Percentiles rank a stretch among this genome's conserved stretches.
phyloP scores from a whole-genome alignment of 2,113 vertebrate species.

The human region GRCh38 chr1:181664501-181665000 shows the following conservation, averaged over 20 bases:
- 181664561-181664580: background rate
- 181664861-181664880: background rate
- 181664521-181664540: background rate
- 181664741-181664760: background rate
- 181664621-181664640: background rate
- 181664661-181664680: background rate
- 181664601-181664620: background rate
- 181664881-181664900: background rate
- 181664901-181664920: background rate
- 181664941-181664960: background rate
- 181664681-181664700: background rate
- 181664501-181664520: background rate
- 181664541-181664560: background rate
- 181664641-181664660: background rate
- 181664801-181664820: background rate
- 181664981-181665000: background rate
- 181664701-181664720: too few relatives aligned
- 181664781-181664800: background rate
- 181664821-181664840: background rate
- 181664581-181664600: background rate
- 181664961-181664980: background rate
- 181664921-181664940: background rate
- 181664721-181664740: background rate
- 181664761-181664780: background rate
- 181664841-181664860: background rate